Percentiles rank a stretch among this genome's conserved stretches.
Conservation (phyloP, 2,888 invertebrate genomes). For the Meliscaeva auricollis region DNA sequence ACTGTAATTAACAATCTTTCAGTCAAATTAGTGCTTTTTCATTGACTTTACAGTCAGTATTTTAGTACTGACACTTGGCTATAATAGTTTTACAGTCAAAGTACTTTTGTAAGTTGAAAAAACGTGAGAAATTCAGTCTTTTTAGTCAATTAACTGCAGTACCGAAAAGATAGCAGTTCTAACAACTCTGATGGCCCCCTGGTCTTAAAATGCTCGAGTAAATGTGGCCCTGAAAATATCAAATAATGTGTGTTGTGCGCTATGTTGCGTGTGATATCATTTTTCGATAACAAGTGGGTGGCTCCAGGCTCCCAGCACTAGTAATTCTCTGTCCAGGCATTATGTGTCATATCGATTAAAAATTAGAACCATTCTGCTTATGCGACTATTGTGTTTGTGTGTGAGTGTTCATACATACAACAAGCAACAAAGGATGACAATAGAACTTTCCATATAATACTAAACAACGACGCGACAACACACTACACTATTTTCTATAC, state of each 20-base stretch:
- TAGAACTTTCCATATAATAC: neutral
- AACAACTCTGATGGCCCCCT: too few relatives aligned
- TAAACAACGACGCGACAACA: slow-evolving; percentile 15
- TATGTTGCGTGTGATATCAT: slow-evolving; percentile 73
- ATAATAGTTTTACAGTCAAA: too few relatives aligned
- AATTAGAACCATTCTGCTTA: slow-evolving; percentile 21
- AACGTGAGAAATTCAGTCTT: too few relatives aligned
- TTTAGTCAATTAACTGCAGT: too few relatives aligned
- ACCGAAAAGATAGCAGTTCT: too few relatives aligned
- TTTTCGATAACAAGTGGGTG: slow-evolving; percentile 74
- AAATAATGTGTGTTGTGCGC: slow-evolving; percentile 50
- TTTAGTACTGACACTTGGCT: too few relatives aligned
- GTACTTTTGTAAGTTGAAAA: too few relatives aligned
- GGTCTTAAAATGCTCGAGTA: neutral
- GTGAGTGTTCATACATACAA: neutral
- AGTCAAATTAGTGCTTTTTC: too few relatives aligned
- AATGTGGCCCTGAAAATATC: neutral
- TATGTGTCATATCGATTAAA: slow-evolving; percentile 61
- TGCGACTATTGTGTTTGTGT: slow-evolving; percentile 1
- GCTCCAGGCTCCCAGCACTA: slow-evolving; percentile 41
- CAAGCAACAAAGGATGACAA: slow-evolving; percentile 7
- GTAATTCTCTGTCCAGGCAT: slow-evolving; percentile 66
- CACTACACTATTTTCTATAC: neutral
- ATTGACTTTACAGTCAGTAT: too few relatives aligned
- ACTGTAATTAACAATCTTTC: too few relatives aligned